These are phyloP conservation scores for Geococcyx californianus DNA, from an alignment of 2,113 vertebrate species.

Conservation along the genomic window DNA sequence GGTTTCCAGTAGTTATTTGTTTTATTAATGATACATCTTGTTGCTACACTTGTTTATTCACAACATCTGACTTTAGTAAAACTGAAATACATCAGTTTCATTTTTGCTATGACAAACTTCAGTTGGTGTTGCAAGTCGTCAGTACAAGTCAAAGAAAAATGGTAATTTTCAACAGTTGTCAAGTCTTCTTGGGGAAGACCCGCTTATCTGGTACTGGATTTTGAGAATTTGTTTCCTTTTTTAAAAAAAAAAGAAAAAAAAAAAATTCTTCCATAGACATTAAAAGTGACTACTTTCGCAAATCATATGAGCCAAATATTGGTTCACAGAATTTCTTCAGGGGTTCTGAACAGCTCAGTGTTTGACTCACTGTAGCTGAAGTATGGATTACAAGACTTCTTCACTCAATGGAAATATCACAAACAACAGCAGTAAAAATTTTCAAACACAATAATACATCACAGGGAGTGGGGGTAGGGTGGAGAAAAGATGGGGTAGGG, in stretches of 20 bases:
- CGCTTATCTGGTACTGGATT: not conserved
- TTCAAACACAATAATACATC: not conserved
- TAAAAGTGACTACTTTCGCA: not conserved
- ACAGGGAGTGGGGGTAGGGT: rapidly evolving
- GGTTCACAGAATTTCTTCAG: not conserved
- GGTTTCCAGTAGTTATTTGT: not conserved
- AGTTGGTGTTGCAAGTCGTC: not conserved
- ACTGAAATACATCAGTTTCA: conserved; percentile 10
- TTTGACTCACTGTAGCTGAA: not conserved
- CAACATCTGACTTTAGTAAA: not conserved
- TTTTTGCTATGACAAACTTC: conserved; percentile 16
- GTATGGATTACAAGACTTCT: not conserved
- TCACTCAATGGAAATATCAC: not conserved
- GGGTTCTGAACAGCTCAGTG: not conserved
- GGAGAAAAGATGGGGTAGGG: too few species aligned
- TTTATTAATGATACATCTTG: not conserved
- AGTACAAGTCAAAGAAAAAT: not conserved
- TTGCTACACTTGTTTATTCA: not conserved
- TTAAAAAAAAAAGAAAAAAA: not conserved
- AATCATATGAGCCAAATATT: not conserved
- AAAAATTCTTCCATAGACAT: not conserved
- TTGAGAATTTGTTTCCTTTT: not conserved
- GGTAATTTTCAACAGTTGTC: not conserved
- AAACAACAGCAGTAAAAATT: not conserved
- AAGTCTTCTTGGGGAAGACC: not conserved